phyloP scores from a whole-genome alignment of 2,888 invertebrate species.

The Dryobotodes eremita region DNA sequence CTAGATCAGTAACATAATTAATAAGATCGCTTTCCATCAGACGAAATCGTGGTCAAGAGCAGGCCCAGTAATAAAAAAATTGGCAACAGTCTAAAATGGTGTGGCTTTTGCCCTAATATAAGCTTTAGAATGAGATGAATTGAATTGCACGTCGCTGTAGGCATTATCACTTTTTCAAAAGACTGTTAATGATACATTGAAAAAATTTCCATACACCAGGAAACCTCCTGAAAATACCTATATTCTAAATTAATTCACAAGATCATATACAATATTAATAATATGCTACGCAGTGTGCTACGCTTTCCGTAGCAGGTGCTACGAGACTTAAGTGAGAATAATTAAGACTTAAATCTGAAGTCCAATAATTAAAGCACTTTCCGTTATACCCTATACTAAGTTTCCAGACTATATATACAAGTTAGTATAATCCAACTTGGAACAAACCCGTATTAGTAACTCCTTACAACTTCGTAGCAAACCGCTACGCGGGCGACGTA shows the following conservation, averaged over 20 bases:
- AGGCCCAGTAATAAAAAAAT: neutral
- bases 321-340: slow-evolving; percentile 40
- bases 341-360: slow-evolving; percentile 52
- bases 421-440: slow-evolving; percentile 65
- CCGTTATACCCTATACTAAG: slow-evolving; percentile 52
- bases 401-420: slow-evolving; percentile 61
- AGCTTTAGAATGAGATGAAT: neutral
- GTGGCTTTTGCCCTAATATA: neutral
- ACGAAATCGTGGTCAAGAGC: neutral
- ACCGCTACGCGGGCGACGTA: slow-evolving; percentile 64
- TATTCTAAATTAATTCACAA: slow-evolving; percentile 2
- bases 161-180: neutral
- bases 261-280: neutral
- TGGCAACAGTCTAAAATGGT: no score
- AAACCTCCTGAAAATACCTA: neutral
- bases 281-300: slow-evolving; percentile 27
- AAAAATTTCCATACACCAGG: neutral
- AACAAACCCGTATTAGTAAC: slow-evolving; percentile 69
- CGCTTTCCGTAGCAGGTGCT: slow-evolving; percentile 48
- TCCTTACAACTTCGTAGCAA: slow-evolving; percentile 67
- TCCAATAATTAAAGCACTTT: slow-evolving; percentile 61
- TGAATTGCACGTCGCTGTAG: neutral
- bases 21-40: neutral
- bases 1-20: neutral
- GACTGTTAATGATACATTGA: neutral